phyloP scores from a whole-genome alignment of 2,113 vertebrate genomes.

The Oenanthe oenanthe region DNA sequence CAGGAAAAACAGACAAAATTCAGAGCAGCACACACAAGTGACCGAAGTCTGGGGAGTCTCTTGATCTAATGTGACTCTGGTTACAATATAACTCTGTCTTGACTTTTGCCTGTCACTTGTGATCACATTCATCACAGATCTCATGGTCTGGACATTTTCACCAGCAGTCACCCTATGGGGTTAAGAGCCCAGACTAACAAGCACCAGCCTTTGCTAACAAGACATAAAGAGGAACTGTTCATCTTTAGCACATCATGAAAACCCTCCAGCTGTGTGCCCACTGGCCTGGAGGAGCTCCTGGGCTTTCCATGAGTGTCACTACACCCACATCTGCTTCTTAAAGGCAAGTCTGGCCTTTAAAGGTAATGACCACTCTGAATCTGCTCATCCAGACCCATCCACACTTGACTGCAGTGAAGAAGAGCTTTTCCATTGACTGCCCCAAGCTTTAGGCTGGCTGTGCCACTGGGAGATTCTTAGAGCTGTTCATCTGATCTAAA shows the following conservation, averaged over 20 bases:
- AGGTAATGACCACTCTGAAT: background rate
- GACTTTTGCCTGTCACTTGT: background rate
- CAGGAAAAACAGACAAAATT: background rate
- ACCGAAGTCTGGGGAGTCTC: background rate
- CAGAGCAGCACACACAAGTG: background rate
- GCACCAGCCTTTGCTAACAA: background rate
- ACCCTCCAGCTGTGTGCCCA: background rate
- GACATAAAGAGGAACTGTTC: background rate
- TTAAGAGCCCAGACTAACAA: background rate
- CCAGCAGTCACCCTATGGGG: background rate
- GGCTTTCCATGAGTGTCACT: background rate
- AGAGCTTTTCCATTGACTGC: background rate
- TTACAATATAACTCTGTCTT: background rate
- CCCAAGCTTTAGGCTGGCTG: background rate
- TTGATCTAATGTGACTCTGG: background rate
- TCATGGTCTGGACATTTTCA: background rate
- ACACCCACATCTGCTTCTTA: background rate
- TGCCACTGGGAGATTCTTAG: background rate
- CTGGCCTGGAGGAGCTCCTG: background rate
- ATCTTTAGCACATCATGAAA: background rate
- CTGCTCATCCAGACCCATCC: background rate
- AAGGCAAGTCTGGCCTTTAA: background rate
- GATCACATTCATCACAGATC: background rate
- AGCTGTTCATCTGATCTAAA: constrained; percentile 44
- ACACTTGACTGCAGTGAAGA: background rate